Conservation (phyloP, 2,888 invertebrate species). For the Drosophila algonquin region DNA sequence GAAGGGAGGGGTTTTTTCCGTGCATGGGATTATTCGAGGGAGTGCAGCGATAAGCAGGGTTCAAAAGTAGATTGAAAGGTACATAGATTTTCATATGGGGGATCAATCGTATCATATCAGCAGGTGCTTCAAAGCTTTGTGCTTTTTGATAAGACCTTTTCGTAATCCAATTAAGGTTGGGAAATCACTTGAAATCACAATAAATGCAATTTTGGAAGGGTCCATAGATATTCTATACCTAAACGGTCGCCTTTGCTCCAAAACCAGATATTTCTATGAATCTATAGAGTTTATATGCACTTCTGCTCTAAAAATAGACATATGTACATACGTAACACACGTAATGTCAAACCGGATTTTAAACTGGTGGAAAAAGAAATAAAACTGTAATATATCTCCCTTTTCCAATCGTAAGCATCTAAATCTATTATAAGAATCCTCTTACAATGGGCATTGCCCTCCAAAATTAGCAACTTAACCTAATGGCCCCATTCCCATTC, state of each 20-base stretch:
- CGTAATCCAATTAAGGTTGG: no score
- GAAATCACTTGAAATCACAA: neutral
- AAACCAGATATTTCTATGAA: neutral
- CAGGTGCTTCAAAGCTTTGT: neutral
- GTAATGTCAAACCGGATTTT: neutral
- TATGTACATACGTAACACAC: no score
- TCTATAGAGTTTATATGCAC: neutral
- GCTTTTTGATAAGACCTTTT: constrained; percentile 15
- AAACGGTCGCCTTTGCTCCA: neutral
- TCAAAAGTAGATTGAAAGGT: constrained; percentile 12
- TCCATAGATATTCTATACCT: neutral
- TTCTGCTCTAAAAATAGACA: neutral
- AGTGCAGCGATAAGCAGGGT: constrained; percentile 20
- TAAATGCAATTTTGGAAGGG: neutral
- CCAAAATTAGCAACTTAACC: constrained; percentile 27
- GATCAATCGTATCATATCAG: constrained; percentile 11
- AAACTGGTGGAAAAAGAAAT: neutral
- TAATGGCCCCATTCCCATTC: constrained; percentile 25
- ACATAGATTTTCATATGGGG: neutral
- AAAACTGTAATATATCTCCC: neutral
- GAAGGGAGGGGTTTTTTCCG: neutral
- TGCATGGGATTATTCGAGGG: constrained; percentile 6
- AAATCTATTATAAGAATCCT: neutral
- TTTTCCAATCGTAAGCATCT: neutral
- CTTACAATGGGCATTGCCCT: neutral